A percentile compares a stretch with the other conserved stretches of the same genome.
These are phyloP conservation scores for Cryptomyrus ogoouensis DNA, from an alignment of 2,113 vertebrate species.

Conservation along the genomic window DNA sequence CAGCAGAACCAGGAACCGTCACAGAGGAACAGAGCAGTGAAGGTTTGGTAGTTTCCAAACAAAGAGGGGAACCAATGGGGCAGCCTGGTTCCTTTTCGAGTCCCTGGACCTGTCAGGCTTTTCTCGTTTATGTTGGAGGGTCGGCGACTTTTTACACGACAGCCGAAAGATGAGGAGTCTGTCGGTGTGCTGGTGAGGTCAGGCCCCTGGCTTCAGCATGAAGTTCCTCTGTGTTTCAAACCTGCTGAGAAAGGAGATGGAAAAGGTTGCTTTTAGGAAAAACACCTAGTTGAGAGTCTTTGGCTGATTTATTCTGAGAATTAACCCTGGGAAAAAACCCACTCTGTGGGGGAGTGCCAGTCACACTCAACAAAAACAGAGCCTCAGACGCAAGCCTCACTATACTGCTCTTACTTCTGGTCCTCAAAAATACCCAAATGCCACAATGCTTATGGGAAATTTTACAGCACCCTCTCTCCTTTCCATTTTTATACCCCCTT, in stretches of 20 bases:
- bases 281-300: background rate
- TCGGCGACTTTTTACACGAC: background rate
- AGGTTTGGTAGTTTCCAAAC: conserved; percentile 24
- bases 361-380: conserved; percentile 29
- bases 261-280: conserved; percentile 18
- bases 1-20: conserved; percentile 30
- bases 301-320: conserved; percentile 3
- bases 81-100: conserved; percentile 13
- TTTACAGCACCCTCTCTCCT: background rate
- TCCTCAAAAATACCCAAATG: background rate
- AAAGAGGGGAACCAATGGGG: conserved; percentile 15
- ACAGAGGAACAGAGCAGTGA: conserved; percentile 6
- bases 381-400: conserved; percentile 23
- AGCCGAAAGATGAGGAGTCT: conserved; percentile 17
- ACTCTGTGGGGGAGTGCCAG: background rate
- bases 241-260: conserved; percentile 40
- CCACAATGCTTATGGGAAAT: background rate
- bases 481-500: background rate
- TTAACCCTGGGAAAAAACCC: background rate
- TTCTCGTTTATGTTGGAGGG: background rate
- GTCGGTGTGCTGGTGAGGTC: conserved; percentile 42
- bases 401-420: background rate
- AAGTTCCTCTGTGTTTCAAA: conserved; percentile 53
- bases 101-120: background rate
- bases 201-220: conserved; percentile 48